Conservation (phyloP, 2,797 vertebrate species). For the Cephalopachus bancanus region DNA sequence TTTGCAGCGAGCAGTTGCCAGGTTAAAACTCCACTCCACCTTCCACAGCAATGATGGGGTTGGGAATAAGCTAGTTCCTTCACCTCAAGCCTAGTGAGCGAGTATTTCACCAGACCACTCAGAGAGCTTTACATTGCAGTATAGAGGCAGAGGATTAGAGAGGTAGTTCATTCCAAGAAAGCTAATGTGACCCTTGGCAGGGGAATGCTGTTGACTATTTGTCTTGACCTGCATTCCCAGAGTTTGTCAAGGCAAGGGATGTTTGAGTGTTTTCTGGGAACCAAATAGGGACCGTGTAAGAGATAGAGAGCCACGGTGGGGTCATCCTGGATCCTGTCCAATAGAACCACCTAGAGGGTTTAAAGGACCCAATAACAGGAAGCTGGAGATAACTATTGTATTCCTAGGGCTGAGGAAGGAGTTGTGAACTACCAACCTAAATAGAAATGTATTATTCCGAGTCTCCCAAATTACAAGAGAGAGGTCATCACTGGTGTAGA, state of each 20-base stretch:
- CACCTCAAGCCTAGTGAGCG: neutral
- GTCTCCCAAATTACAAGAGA: neutral
- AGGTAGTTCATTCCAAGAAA: conserved; percentile 47
- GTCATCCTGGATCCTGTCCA: neutral
- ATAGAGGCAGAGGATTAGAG: neutral
- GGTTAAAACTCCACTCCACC: neutral
- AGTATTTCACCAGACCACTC: neutral
- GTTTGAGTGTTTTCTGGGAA: conserved; percentile 36
- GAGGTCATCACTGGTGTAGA: neutral
- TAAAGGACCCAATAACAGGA: neutral
- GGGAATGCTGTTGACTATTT: conserved; percentile 10
- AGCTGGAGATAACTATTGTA: neutral
- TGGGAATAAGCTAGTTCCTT: neutral
- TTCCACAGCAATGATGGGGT: neutral
- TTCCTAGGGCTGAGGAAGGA: conserved; percentile 20
- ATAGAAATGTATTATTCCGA: conserved; percentile 9
- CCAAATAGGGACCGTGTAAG: neutral
- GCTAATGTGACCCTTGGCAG: conserved; percentile 34
- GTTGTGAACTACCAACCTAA: conserved; percentile 9
- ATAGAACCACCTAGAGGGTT: neutral
- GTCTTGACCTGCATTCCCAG: conserved; percentile 9
- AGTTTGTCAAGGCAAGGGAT: conserved; percentile 12
- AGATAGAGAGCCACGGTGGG: neutral
- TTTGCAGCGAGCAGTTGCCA: conserved; percentile 50
- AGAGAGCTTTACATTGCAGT: neutral